phyloP scores from a whole-genome alignment of 2,888 invertebrate species.

The Xanthorhoe spadicearia region DNA sequence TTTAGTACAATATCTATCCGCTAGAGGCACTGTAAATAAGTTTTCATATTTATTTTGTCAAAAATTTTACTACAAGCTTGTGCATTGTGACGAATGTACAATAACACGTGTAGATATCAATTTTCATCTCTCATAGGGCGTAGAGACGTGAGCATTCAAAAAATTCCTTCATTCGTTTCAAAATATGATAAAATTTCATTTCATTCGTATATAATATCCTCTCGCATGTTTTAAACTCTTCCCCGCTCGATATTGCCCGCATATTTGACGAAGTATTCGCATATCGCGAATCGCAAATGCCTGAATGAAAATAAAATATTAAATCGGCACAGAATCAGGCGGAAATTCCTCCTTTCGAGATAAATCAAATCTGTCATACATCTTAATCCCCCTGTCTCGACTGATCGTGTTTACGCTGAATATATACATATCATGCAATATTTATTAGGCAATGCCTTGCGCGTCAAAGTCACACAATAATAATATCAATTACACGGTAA shows the following conservation, averaged over 20 bases:
- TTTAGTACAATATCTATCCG: no score
- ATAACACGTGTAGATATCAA: no score
- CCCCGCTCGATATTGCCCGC: background rate
- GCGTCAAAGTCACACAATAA: conserved; percentile 29
- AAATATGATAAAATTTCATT: background rate
- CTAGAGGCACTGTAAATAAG: no score
- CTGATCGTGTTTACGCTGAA: conserved; percentile 15
- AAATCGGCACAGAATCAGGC: conserved; percentile 15
- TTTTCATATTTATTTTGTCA: no score
- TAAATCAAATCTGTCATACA: conserved; percentile 23
- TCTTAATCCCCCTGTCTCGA: conserved; percentile 24
- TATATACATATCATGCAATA: conserved; percentile 17
- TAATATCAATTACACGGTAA: conserved; percentile 44
- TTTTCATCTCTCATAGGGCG: no score
- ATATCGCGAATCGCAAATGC: conserved; percentile 8
- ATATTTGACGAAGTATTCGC: background rate
- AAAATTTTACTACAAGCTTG: no score
- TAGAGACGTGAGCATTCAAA: background rate
- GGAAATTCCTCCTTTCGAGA: conserved; percentile 13
- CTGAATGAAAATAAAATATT: conserved; percentile 17
- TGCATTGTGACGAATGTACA: no score
- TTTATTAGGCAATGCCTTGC: conserved; percentile 14
- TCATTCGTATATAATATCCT: background rate
- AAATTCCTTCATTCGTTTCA: background rate
- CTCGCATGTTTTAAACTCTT: conserved; percentile 2